These are phyloP conservation scores for Danio aesculapii DNA, from an alignment of 2,797 vertebrate genomes.

Conservation along the genomic window DNA sequence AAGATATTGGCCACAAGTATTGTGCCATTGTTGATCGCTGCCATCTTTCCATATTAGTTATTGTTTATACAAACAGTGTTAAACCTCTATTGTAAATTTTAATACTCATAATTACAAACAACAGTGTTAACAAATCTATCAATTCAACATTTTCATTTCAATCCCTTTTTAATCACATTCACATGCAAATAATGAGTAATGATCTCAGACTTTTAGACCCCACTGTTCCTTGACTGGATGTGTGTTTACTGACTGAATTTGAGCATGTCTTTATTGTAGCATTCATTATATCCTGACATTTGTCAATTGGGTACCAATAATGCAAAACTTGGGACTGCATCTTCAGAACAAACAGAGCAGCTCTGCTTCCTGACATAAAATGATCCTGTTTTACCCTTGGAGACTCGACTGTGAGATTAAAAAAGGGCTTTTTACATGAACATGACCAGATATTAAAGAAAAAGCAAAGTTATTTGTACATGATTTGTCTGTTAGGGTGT, in stretches of 20 bases:
- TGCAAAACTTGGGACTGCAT: constrained; percentile 67
- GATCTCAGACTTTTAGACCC: neutral
- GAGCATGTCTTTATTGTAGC: neutral
- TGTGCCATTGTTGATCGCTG: no score
- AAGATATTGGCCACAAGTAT: no score
- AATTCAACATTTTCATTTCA: neutral
- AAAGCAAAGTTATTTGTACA: neutral
- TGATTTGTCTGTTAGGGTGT: neutral
- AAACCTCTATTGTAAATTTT: no score
- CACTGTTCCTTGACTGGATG: neutral
- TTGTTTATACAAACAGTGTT: no score
- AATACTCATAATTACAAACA: no score
- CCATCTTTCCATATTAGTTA: no score
- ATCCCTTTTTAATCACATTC: neutral
- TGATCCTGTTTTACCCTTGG: constrained; percentile 73
- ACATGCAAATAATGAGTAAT: neutral
- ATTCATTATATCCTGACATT: neutral
- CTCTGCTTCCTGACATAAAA: constrained; percentile 52
- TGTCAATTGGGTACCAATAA: neutral
- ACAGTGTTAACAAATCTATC: no score
- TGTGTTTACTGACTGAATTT: neutral
- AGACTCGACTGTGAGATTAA: constrained; percentile 53
- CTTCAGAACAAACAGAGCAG: constrained; percentile 58
- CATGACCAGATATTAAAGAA: neutral
- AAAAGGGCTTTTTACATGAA: neutral